Evolutionary conservation across 35 echinoderm and acorn worm genomes (phyloP), one percentile per base, ranked within the genome.

Genomic region (Ptychodera flava): DNA sequence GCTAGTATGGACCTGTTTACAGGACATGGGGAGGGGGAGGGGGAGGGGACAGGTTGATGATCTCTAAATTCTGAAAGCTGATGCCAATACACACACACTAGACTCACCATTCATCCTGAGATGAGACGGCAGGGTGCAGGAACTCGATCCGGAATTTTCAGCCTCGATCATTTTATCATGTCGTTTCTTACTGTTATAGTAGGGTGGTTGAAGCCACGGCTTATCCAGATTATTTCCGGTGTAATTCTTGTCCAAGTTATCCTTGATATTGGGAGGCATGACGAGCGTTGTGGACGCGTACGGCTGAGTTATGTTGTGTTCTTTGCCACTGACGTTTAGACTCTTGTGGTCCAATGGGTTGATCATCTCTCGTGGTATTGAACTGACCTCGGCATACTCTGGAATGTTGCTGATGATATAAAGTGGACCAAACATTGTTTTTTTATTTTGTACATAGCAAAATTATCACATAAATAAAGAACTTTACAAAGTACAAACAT

Each of bases 261-360:
- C 82, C 29, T 36, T 10, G 33, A 83, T 83, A 1, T 34, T 83
- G 16, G 82, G 16, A 22, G 82, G 82, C 37, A 83, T 34, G 16
- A 83, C 82, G 0, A 83, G 35, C 16, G 82, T 83, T 16, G 82
- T 83, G 35, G 82, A 83, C 37, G 82, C 82, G 30, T 83, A 83
- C 1, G 82, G 82, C 29, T 83, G 82, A 1, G 82, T 83, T 36
- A 83, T 36, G 82, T 83, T 64, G 22, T 64, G 45, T 22, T 64
- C 45, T 64, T 64, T 64, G 22, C 45, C 45, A 64, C 6, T 64
- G 6, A 64, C 45, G 22, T 64, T 64, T 22, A 64, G 22, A 64
- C 45, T 64, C 45, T 64, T 64, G 22, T 64, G 45, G 22, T 64
- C 45, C 45, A 64, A 64, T 64, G 45, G 45, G 22, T 64, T 64